Base-by-base conservation (phyloP, 2,888 invertebrate species). In the Byasa hedistus region DNA sequence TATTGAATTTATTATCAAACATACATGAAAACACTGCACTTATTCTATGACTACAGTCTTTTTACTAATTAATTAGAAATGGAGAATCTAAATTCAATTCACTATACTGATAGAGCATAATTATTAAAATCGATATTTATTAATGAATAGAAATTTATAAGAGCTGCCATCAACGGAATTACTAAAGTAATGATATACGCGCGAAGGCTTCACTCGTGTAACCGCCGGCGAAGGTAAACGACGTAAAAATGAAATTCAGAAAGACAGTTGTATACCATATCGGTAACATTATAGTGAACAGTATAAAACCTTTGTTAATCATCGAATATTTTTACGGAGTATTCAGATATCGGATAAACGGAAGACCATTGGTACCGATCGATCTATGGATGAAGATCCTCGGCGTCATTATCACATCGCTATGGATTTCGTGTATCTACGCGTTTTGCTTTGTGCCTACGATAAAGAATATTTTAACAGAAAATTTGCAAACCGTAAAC, bases 311-410 rank as follows among this genome's bases (percentile, higher is more conserved):
- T 1, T 67, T 77, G 10, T 21, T 80, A 2, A 27, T 73, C 22
- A 48, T 78, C 27, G 84, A 85, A 71, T 73, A 76, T 63, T 51
- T 70, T n/a, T 82, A 75, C 61, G 86, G 86, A 27, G 80, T 85
- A 71, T 80, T 79, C 55, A 71, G 85, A 71, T 81, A 81, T 64
- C 73, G 74, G 44, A 55, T 73, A 15, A 69, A 68, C 21, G 76
- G 75, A 36, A 68, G 73, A 23, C 36, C 83, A n/a, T 39, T 71
- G 51, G 21, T 21, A 51, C 51, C 51, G 1, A 51, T 3, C 68
- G 77, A 65, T 39, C 73, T 68, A 66, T 70, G 56, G 54, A 77
- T 80, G 75, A 86, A 83, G 70, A 17, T 71, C 0, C 71, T 77
- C 10, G 73, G 76, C 5, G 61, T 78, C 10, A 8, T 76, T 0